phyloP scores from a whole-genome alignment of 1,140 invertebrate genomes.

The Papilio polyxenes region DNA sequence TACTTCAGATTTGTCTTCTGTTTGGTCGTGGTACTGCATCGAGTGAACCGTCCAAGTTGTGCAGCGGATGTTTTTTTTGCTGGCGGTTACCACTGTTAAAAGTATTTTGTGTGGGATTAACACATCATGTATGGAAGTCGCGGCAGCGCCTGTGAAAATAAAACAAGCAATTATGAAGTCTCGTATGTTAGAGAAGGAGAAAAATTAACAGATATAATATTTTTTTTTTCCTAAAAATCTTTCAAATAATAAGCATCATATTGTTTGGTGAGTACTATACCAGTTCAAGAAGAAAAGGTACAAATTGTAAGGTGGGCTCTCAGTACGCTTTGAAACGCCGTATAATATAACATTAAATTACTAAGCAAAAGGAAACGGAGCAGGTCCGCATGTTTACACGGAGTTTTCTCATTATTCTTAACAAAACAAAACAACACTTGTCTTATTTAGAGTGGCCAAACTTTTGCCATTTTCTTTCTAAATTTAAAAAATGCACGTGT shows the following conservation, averaged over 20 bases:
- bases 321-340: background rate
- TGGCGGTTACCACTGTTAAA: too few relatives aligned
- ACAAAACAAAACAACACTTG: slow-evolving; percentile 36
- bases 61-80: too few relatives aligned
- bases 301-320: slow-evolving; percentile 4
- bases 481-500: background rate
- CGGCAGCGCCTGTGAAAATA: background rate
- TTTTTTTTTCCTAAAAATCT: background rate
- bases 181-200: background rate
- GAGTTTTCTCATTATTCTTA: slow-evolving; percentile 36
- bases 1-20: too few relatives aligned
- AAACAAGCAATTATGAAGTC: background rate
- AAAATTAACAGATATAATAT: background rate
- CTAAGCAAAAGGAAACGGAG: slow-evolving; percentile 20
- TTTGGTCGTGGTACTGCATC: too few relatives aligned
- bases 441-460: slow-evolving; percentile 24
- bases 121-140: background rate
- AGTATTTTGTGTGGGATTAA: too few relatives aligned
- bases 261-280: background rate
- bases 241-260: background rate
- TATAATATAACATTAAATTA: slow-evolving; percentile 22
- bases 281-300: slow-evolving; percentile 2
- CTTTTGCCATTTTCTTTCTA: background rate
- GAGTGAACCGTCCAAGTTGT: too few relatives aligned
- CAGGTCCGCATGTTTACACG: slow-evolving; percentile 18